A percentile compares a stretch with the other conserved stretches of the same genome.
These are phyloP conservation scores for Megaptera novaeangliae DNA, from an alignment of 2,113 vertebrate genomes.

Conservation along the genomic window DNA sequence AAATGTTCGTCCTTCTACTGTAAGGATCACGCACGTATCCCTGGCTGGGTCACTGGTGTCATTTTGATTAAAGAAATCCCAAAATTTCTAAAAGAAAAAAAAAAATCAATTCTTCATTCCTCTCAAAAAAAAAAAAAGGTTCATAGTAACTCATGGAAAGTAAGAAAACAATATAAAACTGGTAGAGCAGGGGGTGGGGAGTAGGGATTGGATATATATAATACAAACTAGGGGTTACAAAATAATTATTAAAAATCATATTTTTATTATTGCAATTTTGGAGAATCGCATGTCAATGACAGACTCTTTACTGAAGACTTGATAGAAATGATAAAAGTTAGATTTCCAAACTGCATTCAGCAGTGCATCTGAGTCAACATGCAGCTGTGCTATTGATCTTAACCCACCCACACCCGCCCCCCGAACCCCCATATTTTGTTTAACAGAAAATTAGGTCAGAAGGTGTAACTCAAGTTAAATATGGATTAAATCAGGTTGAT, in stretches of 20 bases:
- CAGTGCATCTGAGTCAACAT: neutral
- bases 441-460: neutral
- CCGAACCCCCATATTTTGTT: neutral
- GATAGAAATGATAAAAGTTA: neutral
- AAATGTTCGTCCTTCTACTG: slow-evolving; percentile 94
- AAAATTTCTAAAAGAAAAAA: slow-evolving; percentile 90
- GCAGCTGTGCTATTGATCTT: neutral
- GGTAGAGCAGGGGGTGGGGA: neutral
- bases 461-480: neutral
- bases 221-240: neutral
- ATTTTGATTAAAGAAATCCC: slow-evolving; percentile 97
- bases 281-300: neutral
- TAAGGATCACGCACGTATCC: slow-evolving; percentile 96
- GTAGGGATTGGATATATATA: neutral
- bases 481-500: neutral
- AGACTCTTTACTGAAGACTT: neutral
- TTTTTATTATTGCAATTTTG: neutral
- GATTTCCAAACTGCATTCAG: neutral
- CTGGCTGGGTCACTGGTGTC: slow-evolving; percentile 91
- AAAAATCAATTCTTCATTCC: neutral
- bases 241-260: neutral
- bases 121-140: neutral
- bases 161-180: neutral
- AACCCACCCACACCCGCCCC: neutral
- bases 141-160: neutral